Percentiles rank a stretch among this genome's conserved stretches.
These are phyloP conservation scores for Grallaria varia DNA, from an alignment of 2,113 vertebrate genomes.

Conservation along the genomic window DNA sequence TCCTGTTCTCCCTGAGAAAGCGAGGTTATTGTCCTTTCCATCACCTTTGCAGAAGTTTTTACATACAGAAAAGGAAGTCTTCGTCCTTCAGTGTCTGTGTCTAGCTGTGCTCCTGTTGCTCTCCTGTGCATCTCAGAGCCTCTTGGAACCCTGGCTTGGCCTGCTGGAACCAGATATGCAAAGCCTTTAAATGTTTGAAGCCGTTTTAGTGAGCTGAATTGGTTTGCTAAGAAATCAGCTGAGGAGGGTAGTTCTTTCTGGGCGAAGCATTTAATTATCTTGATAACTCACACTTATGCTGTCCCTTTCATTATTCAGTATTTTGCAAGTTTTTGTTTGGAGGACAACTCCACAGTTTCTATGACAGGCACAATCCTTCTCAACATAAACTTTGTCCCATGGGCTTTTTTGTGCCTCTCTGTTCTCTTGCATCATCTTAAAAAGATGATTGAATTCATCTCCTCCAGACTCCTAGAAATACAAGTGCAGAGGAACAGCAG, in stretches of 20 bases:
- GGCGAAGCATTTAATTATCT: background rate
- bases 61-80: background rate
- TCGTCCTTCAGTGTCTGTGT: background rate
- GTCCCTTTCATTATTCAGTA: background rate
- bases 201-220: background rate
- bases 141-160: background rate
- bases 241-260: background rate
- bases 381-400: background rate
- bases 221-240: background rate
- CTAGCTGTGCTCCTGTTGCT: background rate
- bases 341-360: background rate
- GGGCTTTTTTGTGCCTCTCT: background rate
- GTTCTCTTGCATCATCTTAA: background rate
- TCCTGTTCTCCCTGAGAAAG: background rate
- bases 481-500: background rate
- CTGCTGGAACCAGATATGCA: background rate
- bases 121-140: background rate
- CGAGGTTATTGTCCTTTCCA: background rate
- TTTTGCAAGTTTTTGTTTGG: background rate
- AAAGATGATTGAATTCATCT: background rate
- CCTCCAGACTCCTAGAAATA: background rate
- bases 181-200: background rate
- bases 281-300: fast-evolving
- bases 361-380: background rate
- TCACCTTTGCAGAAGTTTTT: background rate